Conservation (phyloP, 2,888 invertebrate species). For the Volucella bombylans region DNA sequence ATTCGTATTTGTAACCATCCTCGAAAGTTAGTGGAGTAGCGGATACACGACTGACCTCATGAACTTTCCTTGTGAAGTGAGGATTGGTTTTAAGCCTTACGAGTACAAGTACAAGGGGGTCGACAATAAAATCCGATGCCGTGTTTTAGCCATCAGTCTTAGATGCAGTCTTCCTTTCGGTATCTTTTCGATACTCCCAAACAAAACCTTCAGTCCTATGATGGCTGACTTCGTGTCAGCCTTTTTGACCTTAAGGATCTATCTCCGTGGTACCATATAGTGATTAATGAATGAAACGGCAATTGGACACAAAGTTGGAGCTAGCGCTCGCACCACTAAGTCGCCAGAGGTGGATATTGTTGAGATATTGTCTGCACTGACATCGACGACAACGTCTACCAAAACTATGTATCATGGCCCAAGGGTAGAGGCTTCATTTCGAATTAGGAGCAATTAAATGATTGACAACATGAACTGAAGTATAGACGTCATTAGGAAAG, state of each 20-base stretch:
- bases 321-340: slow-evolving; percentile 13
- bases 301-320: slow-evolving; percentile 36
- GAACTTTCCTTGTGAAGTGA: slow-evolving; percentile 41
- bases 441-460: slow-evolving; percentile 71
- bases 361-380: slow-evolving; percentile 21
- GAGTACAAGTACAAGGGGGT: not conserved
- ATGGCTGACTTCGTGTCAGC: too few species aligned
- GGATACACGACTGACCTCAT: slow-evolving; percentile 65
- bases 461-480: slow-evolving; percentile 62
- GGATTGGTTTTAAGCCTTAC: slow-evolving; percentile 25
- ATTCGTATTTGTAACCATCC: too few species aligned
- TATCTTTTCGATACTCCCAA: too few species aligned
- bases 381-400: not conserved
- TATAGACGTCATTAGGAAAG: slow-evolving; percentile 51
- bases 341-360: slow-evolving; percentile 45
- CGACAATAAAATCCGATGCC: slow-evolving; percentile 42
- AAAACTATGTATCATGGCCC: not conserved
- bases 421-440: slow-evolving; percentile 46
- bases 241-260: slow-evolving; percentile 32
- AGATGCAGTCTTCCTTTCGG: not conserved
- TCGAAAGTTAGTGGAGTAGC: slow-evolving; percentile 43
- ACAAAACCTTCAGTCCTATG: too few species aligned
- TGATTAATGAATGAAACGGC: slow-evolving; percentile 56
- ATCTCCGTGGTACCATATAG: not conserved
- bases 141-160: not conserved